Evolutionary conservation across 2,113 vertebrate species (phyloP), one percentile per base, ranked within the genome.

Genomic region (Oreochromis aureus): DNA sequence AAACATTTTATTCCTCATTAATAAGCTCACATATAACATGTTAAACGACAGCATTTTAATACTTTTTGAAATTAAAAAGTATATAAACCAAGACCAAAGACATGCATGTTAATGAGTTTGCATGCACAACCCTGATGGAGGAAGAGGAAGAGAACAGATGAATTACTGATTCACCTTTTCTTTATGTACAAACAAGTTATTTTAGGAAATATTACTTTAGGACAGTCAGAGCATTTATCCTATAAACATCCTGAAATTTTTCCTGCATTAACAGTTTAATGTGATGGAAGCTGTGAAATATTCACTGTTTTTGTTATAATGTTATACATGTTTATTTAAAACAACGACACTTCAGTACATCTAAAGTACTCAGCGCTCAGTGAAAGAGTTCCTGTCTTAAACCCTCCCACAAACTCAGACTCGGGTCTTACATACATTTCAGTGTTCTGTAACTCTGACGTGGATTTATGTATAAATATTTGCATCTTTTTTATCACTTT

Each of bases 261-360:
- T 5, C 9, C 5, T 4, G 27, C 39, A 41, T 4, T 0, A 41
- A 22, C 63, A 69, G 19, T 22, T 69, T 41, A 22, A 22, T 22
- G 63, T 66, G 34, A 66, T 12, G 34, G 59, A 36, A 0, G 0
- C 18, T 66, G 32, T 66, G 61, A 69, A 69, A 69, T 69, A 69
- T 22, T 69, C 61, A 39, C 0, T 39, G 19, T 41, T 69, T 69
- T 5, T 69, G 19, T 69, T 69, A 7, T 41, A 69, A 69, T 41
- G 13, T 41, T 11, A 41, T 22, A n/a, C 19, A 41, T 22, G 19
- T 69, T 69, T 69, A 8, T 41, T 69, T 69, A 22, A 41, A 69
- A 69, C 34, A 39, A 41, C 39, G 0, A 22, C 0, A 0, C 59
- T 63, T n/a, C 3, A 3, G 18, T 36, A 10, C 1, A 36, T 0